These are phyloP conservation scores for Erebia aethiops DNA, from an alignment of 2,888 invertebrate species.

Conservation along the genomic window DNA sequence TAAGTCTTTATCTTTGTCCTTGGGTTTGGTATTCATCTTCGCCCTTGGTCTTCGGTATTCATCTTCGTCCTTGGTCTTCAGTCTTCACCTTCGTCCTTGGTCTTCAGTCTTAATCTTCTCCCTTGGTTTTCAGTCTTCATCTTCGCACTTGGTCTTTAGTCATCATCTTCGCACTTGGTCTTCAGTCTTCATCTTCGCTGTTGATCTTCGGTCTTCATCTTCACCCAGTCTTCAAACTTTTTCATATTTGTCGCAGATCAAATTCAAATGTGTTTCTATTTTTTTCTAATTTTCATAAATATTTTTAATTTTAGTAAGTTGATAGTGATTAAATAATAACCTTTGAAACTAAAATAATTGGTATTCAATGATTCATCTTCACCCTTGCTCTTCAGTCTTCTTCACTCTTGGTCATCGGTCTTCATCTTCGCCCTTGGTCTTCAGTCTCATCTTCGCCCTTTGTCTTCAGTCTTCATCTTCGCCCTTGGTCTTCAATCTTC, in stretches of 20 bases:
- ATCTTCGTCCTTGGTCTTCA: not conserved
- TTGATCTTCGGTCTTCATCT: slow-evolving; percentile 17
- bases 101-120: not conserved
- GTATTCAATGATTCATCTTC: not conserved
- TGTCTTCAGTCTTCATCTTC: not conserved
- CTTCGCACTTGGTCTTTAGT: not conserved
- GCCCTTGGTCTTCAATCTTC: slow-evolving; percentile 30
- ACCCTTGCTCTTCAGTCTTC: not conserved
- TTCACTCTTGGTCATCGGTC: not conserved
- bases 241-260: not conserved
- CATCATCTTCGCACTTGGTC: not conserved
- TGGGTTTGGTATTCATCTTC: slow-evolving; percentile 14
- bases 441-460: not conserved
- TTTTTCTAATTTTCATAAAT: no score
- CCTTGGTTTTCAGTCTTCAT: not conserved
- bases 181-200: slow-evolving; percentile 19
- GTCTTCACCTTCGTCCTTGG: not conserved
- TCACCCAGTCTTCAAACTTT: slow-evolving; percentile 3
- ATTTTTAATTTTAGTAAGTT: no score
- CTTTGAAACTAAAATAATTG: no score
- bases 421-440: not conserved
- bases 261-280: no score
- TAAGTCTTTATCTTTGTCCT: slow-evolving; percentile 5
- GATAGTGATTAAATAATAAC: no score
- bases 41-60: not conserved